Evolutionary conservation across 2,113 vertebrate genomes (phyloP).

Genomic region (Ia io): DNA sequence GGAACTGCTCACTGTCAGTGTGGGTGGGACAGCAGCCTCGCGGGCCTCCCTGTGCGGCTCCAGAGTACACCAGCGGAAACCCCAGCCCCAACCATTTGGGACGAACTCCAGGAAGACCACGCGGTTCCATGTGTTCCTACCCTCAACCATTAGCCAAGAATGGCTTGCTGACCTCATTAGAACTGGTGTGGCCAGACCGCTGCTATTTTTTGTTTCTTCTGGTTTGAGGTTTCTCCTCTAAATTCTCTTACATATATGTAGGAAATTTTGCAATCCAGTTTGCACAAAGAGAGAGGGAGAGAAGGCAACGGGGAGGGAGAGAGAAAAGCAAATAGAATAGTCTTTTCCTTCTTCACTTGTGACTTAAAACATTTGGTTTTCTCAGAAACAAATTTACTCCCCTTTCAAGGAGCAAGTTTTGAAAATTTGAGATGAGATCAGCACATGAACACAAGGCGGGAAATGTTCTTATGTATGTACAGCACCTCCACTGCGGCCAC

Average conservation of each 20-base stretch:
- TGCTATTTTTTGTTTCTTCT: slow-evolving; percentile 16
- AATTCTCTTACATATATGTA: background rate
- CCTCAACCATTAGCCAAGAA: background rate
- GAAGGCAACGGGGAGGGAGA: background rate
- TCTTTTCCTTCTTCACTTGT: background rate
- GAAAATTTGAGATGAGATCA: background rate
- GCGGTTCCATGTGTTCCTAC: background rate
- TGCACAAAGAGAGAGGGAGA: background rate
- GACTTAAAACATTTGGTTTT: background rate
- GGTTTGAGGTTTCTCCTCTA: slow-evolving; percentile 38
- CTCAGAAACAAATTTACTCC: background rate
- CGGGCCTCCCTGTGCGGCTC: background rate
- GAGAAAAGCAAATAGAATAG: background rate
- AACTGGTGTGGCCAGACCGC: background rate
- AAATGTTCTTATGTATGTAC: background rate
- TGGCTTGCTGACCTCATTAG: background rate
- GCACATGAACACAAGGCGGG: background rate
- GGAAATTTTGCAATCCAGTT: background rate
- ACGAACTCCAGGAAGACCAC: background rate
- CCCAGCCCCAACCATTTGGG: background rate
- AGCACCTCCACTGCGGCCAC: background rate
- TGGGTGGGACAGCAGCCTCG: background rate
- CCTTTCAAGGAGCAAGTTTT: slow-evolving; percentile 22
- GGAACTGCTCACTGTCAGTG: accelerated
- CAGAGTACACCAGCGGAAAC: background rate